These are phyloP conservation scores for Ormia ochracea DNA, from an alignment of 2,888 invertebrate genomes.

Conservation along the genomic window DNA sequence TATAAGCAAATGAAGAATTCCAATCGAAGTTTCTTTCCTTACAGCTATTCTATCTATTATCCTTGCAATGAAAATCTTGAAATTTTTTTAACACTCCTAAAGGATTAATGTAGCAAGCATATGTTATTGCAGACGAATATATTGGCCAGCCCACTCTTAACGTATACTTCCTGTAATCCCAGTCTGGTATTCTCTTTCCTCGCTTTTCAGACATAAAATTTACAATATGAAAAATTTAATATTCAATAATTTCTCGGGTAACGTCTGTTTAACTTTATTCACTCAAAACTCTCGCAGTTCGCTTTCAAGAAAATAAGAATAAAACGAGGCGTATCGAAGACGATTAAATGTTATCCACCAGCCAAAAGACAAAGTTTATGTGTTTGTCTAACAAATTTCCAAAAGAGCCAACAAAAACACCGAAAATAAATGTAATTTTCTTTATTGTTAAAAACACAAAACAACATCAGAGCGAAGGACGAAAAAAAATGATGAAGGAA, in stretches of 20 bases:
- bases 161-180: no score
- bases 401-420: slow-evolving; percentile 18
- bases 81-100: no score
- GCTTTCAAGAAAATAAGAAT: slow-evolving; percentile 4
- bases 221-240: not conserved
- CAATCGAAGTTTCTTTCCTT: no score
- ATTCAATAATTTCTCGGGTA: not conserved
- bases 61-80: no score
- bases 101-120: no score
- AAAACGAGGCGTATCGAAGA: slow-evolving; percentile 57
- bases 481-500: slow-evolving; percentile 12
- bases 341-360: slow-evolving; percentile 54
- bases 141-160: no score
- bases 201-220: no score
- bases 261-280: not conserved
- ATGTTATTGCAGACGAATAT: no score
- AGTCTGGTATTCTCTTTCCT: not conserved
- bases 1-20: no score
- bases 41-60: no score
- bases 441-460: not conserved
- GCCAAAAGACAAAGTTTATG: not conserved
- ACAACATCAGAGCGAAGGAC: slow-evolving; percentile 3
- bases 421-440: slow-evolving; percentile 43
- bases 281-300: slow-evolving; percentile 20
- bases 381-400: slow-evolving; percentile 19